Percentiles rank a stretch among this genome's conserved stretches.
Evolutionary conservation across 1,140 invertebrate species (phyloP).

Genomic region (Chrysomallon squamiferum): DNA sequence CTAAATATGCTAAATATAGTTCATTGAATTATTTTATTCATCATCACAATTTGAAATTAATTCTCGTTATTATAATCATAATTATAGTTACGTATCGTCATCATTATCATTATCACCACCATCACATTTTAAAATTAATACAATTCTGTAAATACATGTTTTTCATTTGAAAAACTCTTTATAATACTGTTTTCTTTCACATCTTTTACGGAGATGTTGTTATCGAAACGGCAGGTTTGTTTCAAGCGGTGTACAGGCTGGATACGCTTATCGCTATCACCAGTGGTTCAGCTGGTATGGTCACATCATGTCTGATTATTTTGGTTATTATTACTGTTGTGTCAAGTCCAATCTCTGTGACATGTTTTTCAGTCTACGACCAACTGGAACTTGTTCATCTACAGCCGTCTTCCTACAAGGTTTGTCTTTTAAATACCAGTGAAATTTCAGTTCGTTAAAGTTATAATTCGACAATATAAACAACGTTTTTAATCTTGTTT

Average conservation of each 20-base stretch:
- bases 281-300: background rate
- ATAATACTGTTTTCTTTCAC: too few species aligned
- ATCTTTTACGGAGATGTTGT: background rate
- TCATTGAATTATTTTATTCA: background rate
- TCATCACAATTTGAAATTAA: too few species aligned
- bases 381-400: background rate
- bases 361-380: background rate
- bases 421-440: too few species aligned
- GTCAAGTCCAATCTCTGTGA: background rate
- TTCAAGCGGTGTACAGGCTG: background rate
- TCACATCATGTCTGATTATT: background rate
- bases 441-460: too few species aligned
- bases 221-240: background rate
- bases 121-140: too few species aligned
- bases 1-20: too few species aligned
- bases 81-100: too few species aligned
- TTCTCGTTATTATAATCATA: too few species aligned
- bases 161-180: background rate
- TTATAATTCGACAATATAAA: too few species aligned
- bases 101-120: too few species aligned
- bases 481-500: too few species aligned
- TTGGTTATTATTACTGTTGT: background rate
- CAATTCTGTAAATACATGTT: too few species aligned
- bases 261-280: background rate
- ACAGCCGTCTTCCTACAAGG: background rate